Evolutionary conservation across 2,113 vertebrate species (phyloP).

Genomic region (Leucoraja erinaceus): DNA sequence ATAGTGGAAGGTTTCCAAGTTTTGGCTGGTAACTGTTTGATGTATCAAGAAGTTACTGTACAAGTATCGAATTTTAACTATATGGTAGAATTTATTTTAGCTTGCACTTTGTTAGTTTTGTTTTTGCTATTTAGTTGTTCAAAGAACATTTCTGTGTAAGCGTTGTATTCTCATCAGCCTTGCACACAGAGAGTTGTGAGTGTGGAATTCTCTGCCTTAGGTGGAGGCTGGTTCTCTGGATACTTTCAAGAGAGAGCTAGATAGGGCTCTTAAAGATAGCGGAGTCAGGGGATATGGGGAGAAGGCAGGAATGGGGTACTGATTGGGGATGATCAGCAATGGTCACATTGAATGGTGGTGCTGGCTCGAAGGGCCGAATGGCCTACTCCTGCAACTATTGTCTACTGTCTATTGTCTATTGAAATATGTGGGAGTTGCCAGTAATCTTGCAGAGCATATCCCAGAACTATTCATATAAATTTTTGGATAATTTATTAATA

Average conservation of each 20-base stretch:
- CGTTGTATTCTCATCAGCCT: background rate
- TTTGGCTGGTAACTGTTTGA: background rate
- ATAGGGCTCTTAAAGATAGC: too few relatives aligned
- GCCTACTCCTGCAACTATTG: too few relatives aligned
- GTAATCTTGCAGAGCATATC: background rate
- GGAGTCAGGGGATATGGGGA: too few relatives aligned
- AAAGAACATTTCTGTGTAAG: background rate
- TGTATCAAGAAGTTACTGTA: background rate
- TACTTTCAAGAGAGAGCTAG: too few relatives aligned
- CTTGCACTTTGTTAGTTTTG: background rate
- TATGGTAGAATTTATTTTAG: background rate
- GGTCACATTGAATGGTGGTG: too few relatives aligned
- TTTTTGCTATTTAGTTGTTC: background rate
- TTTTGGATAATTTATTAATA: conserved; percentile 1
- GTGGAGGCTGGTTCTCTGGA: too few relatives aligned
- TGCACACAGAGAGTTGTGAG: background rate
- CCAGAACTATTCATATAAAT: background rate
- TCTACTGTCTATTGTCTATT: too few relatives aligned
- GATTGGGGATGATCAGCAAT: too few relatives aligned
- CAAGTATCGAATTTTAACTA: background rate
- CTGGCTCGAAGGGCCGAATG: too few relatives aligned
- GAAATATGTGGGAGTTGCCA: conserved; percentile 16
- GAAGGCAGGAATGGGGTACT: too few relatives aligned
- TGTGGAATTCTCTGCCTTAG: too few relatives aligned
- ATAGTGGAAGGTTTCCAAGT: background rate